Base-by-base conservation (phyloP, 2,888 invertebrate genomes). In the Mongoloraphidia duomilia region DNA sequence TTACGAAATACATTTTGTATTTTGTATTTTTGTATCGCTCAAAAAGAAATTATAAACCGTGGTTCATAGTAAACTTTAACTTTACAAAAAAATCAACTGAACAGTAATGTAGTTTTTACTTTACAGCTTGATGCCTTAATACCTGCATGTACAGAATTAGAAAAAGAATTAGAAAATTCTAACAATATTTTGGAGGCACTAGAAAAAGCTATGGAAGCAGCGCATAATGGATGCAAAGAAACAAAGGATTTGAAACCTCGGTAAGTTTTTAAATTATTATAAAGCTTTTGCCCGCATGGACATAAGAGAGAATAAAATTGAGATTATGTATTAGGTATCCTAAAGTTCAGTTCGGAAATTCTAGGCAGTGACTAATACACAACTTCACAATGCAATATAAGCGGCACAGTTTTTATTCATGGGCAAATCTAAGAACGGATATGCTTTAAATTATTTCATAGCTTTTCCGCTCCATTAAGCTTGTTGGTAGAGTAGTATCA, bases 71-170 rank as follows among this genome's bases (percentile, higher is more conserved):
- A 41, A 3, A 17, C 3, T 4, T 12, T 41, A 5, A 41, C 9
- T 42, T 9, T 13, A 42, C 9, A 13, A 13, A 8, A 4, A 9
- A 14, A 49, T 35, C n/a, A 39, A 44, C 34, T 41, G 34, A 41
- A 44, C 37, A 8, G 40, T 41, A 41, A 47, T 46, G 34, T 36
- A 37, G 34, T 46, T 50, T 52, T 57, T 55, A 49, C 48, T 54
- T 58, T 59, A 3, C 57, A 79, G 79, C 58, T 80, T 52, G 80
- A 80, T 59, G 71, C 76, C 0, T 57, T 80, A 41, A 64, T 73
- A 49, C 65, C 72, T 1, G 73, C 72, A 0, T 65, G 68, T 1
- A 60, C 60, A 40, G 65, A 62, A 1, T 71, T 72, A 48, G 68
- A 69, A 52, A 58, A 61, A 8, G 63, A 65, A 44, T n/a, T 36